Percentiles rank a stretch among this genome's conserved stretches.
phyloP scores from a whole-genome alignment of 2,113 vertebrate genomes.

The Callorhinus ursinus region DNA sequence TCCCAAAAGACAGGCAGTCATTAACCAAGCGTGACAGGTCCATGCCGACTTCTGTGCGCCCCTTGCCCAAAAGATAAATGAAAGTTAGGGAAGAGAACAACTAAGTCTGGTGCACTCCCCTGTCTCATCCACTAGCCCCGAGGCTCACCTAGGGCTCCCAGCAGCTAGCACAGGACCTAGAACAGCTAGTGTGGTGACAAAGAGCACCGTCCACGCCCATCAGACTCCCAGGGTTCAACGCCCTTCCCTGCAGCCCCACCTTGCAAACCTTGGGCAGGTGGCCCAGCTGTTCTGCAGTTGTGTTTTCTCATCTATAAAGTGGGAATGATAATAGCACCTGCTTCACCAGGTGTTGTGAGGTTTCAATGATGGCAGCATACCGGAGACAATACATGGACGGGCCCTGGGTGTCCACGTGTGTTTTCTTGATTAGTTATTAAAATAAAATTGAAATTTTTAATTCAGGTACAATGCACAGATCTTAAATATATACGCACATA shows the following conservation, averaged over 20 bases:
- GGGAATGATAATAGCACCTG: too few relatives aligned
- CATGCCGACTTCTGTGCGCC: background rate
- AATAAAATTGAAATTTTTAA: background rate
- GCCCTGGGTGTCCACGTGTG: background rate
- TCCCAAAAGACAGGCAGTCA: background rate
- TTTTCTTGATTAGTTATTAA: background rate
- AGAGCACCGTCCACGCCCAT: background rate
- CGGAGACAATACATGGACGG: background rate
- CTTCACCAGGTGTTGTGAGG: background rate
- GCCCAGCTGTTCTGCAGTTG: background rate
- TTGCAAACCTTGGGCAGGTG: background rate
- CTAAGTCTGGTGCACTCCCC: background rate
- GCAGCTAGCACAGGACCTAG: background rate
- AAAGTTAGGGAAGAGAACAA: background rate
- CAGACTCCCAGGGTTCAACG: background rate
- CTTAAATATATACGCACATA: background rate
- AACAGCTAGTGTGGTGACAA: background rate
- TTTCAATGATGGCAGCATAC: background rate
- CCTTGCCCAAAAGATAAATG: background rate
- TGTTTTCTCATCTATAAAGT: background rate
- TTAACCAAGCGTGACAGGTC: background rate
- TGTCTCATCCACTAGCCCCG: background rate
- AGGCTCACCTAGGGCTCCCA: background rate
- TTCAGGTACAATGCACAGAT: background rate
- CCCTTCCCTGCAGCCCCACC: background rate